phyloP scores from a whole-genome alignment of 2,888 invertebrate species.

The Geotrupes spiniger region DNA sequence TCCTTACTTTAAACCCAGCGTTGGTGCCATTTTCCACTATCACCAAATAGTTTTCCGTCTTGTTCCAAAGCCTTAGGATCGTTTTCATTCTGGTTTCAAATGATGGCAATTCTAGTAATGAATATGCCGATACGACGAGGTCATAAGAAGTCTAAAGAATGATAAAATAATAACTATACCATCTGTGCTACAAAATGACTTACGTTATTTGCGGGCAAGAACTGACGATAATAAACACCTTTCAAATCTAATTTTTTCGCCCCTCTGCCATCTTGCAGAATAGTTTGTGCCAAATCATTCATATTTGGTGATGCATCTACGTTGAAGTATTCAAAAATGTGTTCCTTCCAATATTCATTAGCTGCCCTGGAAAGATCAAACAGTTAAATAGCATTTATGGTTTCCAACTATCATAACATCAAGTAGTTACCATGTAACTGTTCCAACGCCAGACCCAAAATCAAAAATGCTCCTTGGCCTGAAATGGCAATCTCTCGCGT shows the following conservation, averaged over 20 bases:
- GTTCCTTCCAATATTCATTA: conserved; percentile 65
- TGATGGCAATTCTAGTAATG: conserved; percentile 75
- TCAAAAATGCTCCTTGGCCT: conserved; percentile 79
- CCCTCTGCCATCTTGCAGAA: conserved; percentile 66
- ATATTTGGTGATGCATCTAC: conserved; percentile 80
- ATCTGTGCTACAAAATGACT: conserved; percentile 27
- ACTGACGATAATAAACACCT: conserved; percentile 74
- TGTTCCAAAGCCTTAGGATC: conserved; percentile 79
- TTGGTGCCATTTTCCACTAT: conserved; percentile 82
- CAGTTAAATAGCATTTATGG: no score
- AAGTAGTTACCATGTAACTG: conserved; percentile 68
- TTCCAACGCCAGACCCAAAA: conserved; percentile 89
- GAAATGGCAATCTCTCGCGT: conserved; percentile 61
- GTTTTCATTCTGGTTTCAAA: conserved; percentile 64
- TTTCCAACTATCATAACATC: no score
- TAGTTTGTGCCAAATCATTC: conserved; percentile 74
- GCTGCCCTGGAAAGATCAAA: conserved; percentile 56
- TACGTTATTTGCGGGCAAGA: conserved; percentile 67
- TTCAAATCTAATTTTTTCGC: conserved; percentile 58
- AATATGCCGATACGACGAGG: conserved; percentile 76
- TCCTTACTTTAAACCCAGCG: conserved; percentile 68
- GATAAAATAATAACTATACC: conserved; percentile 3
- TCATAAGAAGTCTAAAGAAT: conserved; percentile 64
- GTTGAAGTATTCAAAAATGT: conserved; percentile 78
- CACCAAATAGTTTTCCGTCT: conserved; percentile 77